Percentiles rank a stretch among this genome's conserved stretches.
Conservation (phyloP, 2,113 vertebrate genomes). For the Xenopus borealis region DNA sequence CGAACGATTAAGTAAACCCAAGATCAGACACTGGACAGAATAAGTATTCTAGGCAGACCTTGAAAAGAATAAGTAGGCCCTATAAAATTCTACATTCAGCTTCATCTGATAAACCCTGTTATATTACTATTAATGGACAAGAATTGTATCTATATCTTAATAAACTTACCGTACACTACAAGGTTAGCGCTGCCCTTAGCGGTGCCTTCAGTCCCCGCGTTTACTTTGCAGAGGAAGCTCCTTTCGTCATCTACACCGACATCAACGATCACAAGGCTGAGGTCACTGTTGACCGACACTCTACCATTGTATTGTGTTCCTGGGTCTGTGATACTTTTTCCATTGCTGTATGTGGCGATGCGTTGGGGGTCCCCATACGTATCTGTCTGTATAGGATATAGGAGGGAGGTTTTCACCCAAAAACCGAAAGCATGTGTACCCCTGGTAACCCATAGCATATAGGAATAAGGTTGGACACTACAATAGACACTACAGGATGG, state of each 20-base stretch:
- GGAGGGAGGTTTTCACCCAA: not conserved
- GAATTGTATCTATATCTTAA: no score
- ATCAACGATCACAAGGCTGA: conserved; percentile 63
- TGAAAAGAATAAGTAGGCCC: no score
- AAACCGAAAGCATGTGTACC: no score
- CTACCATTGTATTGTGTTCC: conserved; percentile 52
- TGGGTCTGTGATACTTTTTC: conserved; percentile 43
- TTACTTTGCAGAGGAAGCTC: conserved; percentile 69
- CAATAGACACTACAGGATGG: no score
- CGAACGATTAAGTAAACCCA: no score
- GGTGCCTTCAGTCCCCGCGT: conserved; percentile 48
- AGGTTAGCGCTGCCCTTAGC: conserved; percentile 58
- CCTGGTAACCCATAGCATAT: no score
- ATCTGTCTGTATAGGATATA: conserved; percentile 52
- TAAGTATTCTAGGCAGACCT: no score
- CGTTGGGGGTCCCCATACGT: conserved; percentile 53
- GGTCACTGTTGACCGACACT: conserved; percentile 53
- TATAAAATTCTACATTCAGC: no score
- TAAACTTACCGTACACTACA: conserved; percentile 76
- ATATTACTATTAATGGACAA: no score
- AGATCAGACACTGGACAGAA: no score
- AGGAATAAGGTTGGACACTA: no score
- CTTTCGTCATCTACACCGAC: conserved; percentile 63
- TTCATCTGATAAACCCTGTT: no score
- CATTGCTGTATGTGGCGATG: conserved; percentile 59